A percentile compares a stretch with the other conserved stretches of the same genome.
Conservation (phyloP, 2,113 vertebrate species). For the Castor canadensis region DNA sequence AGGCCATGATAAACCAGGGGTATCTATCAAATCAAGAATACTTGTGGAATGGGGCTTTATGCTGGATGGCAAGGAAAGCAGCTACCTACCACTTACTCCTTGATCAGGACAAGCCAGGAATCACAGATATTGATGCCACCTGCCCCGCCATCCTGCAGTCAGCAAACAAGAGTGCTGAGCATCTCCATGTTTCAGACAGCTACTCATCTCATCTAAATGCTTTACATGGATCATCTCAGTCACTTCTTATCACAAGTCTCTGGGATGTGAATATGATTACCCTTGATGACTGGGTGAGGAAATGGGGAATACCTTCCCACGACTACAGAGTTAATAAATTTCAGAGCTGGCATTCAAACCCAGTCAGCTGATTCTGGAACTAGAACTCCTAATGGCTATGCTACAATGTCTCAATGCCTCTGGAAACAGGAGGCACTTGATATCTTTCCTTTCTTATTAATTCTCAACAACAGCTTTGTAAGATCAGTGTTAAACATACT, state of each 20-base stretch:
- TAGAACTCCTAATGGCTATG: background rate
- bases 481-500: background rate
- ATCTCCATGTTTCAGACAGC: background rate
- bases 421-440: background rate
- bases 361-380: background rate
- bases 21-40: background rate
- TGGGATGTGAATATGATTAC: background rate
- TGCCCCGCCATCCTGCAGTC: background rate
- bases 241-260: background rate
- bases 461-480: background rate
- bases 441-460: background rate
- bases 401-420: background rate
- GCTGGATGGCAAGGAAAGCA: background rate
- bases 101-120: background rate
- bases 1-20: background rate
- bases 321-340: background rate
- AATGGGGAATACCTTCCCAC: background rate
- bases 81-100: background rate
- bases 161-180: background rate
- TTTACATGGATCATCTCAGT: background rate
- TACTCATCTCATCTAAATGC: background rate
- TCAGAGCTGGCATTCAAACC: background rate
- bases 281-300: background rate
- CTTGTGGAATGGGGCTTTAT: background rate
- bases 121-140: background rate